Conservation (phyloP, 2,797 vertebrate species). For the Morus bassanus region DNA sequence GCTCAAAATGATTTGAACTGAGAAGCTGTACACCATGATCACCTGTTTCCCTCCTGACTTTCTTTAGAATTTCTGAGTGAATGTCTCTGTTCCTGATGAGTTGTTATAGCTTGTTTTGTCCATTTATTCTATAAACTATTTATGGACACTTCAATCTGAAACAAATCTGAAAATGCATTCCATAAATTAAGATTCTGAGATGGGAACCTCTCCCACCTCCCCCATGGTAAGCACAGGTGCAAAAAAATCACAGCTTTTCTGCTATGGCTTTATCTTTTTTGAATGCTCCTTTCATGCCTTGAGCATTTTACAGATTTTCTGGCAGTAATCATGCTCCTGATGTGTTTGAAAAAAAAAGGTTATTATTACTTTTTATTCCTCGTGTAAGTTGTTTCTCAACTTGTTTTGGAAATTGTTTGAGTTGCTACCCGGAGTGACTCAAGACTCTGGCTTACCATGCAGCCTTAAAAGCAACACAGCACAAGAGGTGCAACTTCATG, state of each 20-base stretch:
- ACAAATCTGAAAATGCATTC: not conserved
- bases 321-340: not conserved
- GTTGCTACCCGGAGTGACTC: not conserved
- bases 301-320: not conserved
- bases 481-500: not conserved
- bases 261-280: not conserved
- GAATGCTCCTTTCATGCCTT: not conserved
- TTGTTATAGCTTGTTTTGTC: not conserved
- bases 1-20: not conserved
- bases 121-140: not conserved
- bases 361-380: not conserved
- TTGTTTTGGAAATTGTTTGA: not conserved
- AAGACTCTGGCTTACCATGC: not conserved
- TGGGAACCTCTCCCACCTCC: not conserved
- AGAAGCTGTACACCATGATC: not conserved
- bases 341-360: not conserved
- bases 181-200: not conserved
- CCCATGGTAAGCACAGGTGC: not conserved
- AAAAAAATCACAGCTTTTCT: constrained; percentile 21
- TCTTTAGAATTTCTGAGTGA: not conserved
- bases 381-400: not conserved
- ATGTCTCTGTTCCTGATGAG: not conserved
- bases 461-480: not conserved
- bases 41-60: not conserved
- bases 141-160: not conserved